A percentile compares a stretch with the other conserved stretches of the same genome.
Evolutionary conservation across 2,888 invertebrate species (phyloP).

Genomic region (Campoplex capitator): DNA sequence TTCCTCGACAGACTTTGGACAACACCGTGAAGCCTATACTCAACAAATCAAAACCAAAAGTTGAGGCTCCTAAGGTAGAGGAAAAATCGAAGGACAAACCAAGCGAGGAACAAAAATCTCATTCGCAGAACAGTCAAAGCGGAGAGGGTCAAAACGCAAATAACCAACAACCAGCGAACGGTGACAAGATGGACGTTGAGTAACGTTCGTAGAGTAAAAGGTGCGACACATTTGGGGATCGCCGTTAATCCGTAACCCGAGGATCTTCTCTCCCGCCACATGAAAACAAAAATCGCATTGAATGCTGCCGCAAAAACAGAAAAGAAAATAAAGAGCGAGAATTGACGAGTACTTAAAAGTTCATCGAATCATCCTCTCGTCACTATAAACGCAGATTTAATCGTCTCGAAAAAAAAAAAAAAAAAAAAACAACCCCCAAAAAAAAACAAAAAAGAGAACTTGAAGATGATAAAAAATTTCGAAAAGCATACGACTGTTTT

Average conservation of each 20-base stretch:
- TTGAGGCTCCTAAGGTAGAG: constrained; percentile 86
- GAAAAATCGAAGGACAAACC: constrained; percentile 83
- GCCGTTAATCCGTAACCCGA: constrained; percentile 42
- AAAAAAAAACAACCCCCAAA: constrained; percentile 33
- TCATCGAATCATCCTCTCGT: constrained; percentile 59
- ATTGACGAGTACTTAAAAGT: constrained; percentile 56
- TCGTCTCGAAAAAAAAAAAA: constrained; percentile 22
- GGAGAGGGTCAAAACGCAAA: constrained; percentile 76
- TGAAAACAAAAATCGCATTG: constrained; percentile 19
- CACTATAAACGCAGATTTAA: constrained; percentile 9
- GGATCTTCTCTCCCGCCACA: constrained; percentile 44
- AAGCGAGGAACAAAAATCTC: constrained; percentile 78
- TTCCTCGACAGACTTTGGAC: constrained; percentile 82
- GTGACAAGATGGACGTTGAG: constrained; percentile 85
- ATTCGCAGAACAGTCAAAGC: constrained; percentile 78
- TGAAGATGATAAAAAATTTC: not conserved
- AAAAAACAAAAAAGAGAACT: constrained; percentile 10
- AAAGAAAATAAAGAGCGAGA: constrained; percentile 37
- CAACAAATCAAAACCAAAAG: constrained; percentile 96
- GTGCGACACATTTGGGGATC: constrained; percentile 21
- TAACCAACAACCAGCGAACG: constrained; percentile 76
- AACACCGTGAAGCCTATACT: constrained; percentile 89
- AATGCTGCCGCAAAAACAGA: not conserved
- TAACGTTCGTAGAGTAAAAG: constrained; percentile 73
- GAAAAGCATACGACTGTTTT: constrained; percentile 36